Conservation (phyloP, 2,113 vertebrate species). For the Onychorhynchus coronatus region DNA sequence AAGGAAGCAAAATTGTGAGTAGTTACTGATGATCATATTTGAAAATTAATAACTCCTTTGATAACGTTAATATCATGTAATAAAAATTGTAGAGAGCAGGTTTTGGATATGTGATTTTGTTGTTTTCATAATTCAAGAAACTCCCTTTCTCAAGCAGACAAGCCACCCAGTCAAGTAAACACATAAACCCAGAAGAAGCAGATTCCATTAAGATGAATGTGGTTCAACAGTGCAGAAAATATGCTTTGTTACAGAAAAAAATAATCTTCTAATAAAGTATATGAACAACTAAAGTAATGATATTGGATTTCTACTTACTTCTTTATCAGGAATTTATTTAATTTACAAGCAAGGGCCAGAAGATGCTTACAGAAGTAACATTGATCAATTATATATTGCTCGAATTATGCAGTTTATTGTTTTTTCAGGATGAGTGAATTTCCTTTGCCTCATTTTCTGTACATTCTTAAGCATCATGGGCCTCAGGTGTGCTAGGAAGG, state of each 20-base stretch:
- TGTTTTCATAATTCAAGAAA: not conserved
- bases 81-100: not conserved
- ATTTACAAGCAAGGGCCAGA: not conserved
- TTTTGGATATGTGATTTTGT: not conserved
- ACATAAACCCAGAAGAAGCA: not conserved
- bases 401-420: not conserved
- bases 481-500: not conserved
- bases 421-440: not conserved
- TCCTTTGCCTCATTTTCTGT: not conserved
- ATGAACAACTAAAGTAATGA: not conserved
- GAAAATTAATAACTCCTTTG: not conserved
- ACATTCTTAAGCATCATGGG: not conserved
- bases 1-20: not conserved
- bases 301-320: not conserved
- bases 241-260: slow-evolving; percentile 1
- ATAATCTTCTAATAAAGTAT: not conserved
- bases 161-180: not conserved
- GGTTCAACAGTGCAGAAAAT: slow-evolving; percentile 31
- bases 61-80: not conserved
- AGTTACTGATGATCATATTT: not conserved
- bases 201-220: not conserved
- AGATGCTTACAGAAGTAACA: not conserved
- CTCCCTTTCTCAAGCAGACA: not conserved
- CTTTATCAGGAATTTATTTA: not conserved
- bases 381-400: not conserved